Percentiles rank a stretch among this genome's conserved stretches.
phyloP scores from a whole-genome alignment of 2,797 vertebrate genomes.

The Spea hammondii region DNA sequence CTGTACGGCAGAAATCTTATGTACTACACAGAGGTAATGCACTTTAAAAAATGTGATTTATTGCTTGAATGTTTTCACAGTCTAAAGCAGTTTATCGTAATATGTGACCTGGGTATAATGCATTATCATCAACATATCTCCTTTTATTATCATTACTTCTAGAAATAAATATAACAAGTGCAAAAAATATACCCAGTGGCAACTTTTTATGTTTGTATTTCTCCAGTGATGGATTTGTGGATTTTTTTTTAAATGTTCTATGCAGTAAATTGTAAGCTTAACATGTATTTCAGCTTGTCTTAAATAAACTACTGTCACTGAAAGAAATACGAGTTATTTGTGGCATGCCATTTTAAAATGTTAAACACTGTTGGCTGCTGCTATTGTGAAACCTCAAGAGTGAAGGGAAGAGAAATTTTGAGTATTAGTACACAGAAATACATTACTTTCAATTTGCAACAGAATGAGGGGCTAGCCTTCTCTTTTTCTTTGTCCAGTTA shows the following conservation, averaged over 20 bases:
- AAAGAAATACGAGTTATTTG: constrained; percentile 37
- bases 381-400: constrained; percentile 7
- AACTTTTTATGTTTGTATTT: constrained; percentile 29
- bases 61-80: constrained; percentile 53
- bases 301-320: constrained; percentile 46
- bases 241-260: constrained; percentile 40
- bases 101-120: constrained; percentile 59
- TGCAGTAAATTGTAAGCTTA: constrained; percentile 44
- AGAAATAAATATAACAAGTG: constrained; percentile 30
- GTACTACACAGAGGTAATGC: constrained; percentile 57
- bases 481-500: no score
- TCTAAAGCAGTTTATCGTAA: constrained; percentile 57
- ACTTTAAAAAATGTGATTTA: constrained; percentile 63
- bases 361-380: constrained; percentile 29
- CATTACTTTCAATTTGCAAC: no score
- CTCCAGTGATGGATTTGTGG: constrained; percentile 37
- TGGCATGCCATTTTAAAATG: constrained; percentile 43
- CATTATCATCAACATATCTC: constrained; percentile 56
- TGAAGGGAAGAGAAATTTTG: background rate
- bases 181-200: constrained; percentile 8
- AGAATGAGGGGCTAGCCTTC: no score
- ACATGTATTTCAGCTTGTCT: constrained; percentile 35
- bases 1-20: constrained; percentile 47
- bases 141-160: constrained; percentile 47
- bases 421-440: background rate